Evolutionary conservation across 2,888 invertebrate species (phyloP), one percentile per base, ranked within the genome.

Genomic region (Caenorhabditis sp.): DNA sequence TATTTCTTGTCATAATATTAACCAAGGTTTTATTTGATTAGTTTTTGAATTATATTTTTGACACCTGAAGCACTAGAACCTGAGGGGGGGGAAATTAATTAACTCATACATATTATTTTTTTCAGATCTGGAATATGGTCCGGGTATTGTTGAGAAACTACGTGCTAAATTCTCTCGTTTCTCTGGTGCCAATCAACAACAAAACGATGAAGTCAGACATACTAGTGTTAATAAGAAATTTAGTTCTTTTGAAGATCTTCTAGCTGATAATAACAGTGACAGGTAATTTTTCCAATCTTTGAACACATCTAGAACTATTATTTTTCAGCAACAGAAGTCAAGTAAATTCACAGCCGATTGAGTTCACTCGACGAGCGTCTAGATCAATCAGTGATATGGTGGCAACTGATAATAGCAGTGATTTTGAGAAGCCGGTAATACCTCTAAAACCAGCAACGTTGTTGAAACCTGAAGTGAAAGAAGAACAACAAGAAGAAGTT

Each of bases 71-170:
- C 56, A 62, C 58, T 27, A 31, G 31, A 66, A 43, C 5, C 5
- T 36, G 5, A 36, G 5, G 36, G 36, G 36, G 36, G n/a, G n/a
- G n/a, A n/a, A n/a, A n/a, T n/a, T n/a, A n/a, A n/a, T n/a, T n/a
- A n/a, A n/a, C n/a, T n/a, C n/a, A n/a, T n/a, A n/a, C n/a, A n/a
- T n/a, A n/a, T n/a, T n/a, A n/a, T n/a, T n/a, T n/a, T n/a, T n/a
- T 43, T 43, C 77, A 82, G 82, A 82, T 72, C 60, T 80, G 21
- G 82, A 82, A 59, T 82, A 82, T 67, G 82, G 82, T 7, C 82
- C 82, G 23, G 82, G 82, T 21, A 82, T 82, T 31, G 82, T 82
- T 43, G 82, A 82, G 31, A 78, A 76, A 52, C 63, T 82, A 25
- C 74, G 78, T 17, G 82, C 82, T 12, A 82, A 80, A 59, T 82